phyloP scores from a whole-genome alignment of 2,113 vertebrate species.

The Typhlomys cinereus region DNA sequence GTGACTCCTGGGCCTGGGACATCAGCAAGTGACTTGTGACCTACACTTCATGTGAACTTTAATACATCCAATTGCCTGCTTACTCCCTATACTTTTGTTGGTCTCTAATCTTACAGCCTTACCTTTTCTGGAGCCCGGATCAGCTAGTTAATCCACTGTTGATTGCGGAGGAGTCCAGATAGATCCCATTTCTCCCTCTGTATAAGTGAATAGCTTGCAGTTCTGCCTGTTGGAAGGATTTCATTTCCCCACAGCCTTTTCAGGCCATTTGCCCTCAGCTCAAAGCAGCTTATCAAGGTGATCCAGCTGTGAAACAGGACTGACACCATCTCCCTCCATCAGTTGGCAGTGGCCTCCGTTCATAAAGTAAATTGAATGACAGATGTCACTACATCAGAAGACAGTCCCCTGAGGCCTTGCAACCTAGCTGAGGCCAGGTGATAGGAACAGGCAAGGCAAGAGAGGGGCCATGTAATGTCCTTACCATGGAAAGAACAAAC shows the following conservation, averaged over 20 bases:
- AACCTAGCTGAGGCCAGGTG: background rate
- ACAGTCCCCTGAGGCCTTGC: background rate
- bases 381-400: background rate
- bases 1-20: background rate
- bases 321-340: background rate
- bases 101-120: background rate
- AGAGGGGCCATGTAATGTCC: background rate
- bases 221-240: background rate
- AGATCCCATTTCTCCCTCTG: background rate
- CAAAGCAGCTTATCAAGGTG: no score
- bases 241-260: no score
- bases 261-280: no score
- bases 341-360: background rate
- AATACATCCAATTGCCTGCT: no score
- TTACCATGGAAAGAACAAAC: background rate
- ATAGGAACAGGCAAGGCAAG: background rate
- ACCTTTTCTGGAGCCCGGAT: background rate
- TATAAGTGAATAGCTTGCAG: background rate
- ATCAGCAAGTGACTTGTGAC: background rate
- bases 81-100: background rate
- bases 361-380: background rate
- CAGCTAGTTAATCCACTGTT: background rate
- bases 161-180: background rate
- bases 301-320: background rate
- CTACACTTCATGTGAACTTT: background rate